Evolutionary conservation across 2,797 vertebrate species (phyloP).

Genomic region (Neosilurus hyrtlii): DNA sequence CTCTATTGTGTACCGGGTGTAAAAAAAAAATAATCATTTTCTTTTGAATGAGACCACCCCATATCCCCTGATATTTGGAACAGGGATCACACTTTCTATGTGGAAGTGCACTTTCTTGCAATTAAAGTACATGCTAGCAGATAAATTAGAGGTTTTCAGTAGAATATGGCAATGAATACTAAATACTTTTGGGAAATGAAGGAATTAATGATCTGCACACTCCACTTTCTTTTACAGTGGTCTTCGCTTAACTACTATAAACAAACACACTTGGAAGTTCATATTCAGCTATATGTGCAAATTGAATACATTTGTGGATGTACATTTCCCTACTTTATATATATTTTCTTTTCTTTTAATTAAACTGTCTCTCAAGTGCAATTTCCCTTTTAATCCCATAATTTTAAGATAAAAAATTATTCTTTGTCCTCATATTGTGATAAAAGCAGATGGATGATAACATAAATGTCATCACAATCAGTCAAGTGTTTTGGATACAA

Average conservation of each 20-base stretch:
- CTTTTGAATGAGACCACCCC: neutral
- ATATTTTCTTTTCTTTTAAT: neutral
- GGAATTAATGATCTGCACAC: constrained; percentile 5
- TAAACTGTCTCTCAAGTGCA: neutral
- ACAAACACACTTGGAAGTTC: neutral
- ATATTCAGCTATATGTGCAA: neutral
- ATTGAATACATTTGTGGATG: neutral
- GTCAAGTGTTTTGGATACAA: neutral
- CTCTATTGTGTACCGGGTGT: neutral
- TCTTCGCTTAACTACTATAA: neutral
- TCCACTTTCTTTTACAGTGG: neutral
- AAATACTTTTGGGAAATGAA: constrained; percentile 20
- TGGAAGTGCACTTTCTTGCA: neutral
- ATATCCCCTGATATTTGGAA: neutral
- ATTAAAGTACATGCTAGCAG: constrained; percentile 16
- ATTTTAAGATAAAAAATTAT: neutral
- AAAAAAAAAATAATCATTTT: neutral
- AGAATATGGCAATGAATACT: constrained; percentile 25
- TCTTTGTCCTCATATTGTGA: constrained; percentile 1
- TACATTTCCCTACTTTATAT: neutral
- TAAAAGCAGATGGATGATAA: neutral
- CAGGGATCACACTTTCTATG: neutral
- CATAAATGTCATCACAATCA: neutral
- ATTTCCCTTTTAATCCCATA: neutral
- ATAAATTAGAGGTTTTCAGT: constrained; percentile 14